Base-by-base conservation (phyloP, 2,888 invertebrate genomes). In the Lepidochrysops patricia region DNA sequence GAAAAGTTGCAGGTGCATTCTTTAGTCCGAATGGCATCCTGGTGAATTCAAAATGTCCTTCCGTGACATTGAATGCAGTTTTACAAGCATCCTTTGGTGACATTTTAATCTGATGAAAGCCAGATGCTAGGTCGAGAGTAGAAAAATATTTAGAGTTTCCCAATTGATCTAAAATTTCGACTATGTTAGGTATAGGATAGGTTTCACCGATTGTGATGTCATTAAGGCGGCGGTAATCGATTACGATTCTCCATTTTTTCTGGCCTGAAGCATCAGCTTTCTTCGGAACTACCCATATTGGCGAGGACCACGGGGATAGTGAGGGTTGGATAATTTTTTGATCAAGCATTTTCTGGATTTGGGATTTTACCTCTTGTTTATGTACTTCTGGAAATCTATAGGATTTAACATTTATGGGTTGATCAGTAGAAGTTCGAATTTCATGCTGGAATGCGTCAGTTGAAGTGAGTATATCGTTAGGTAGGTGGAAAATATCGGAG, bases 281-380 rank as follows among this genome's bases (percentile, higher is more conserved):
- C n/a, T n/a, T n/a, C n/a, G n/a, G n/a, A n/a, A 52, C 50, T 3
- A 52, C 13, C 50, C 50, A 52, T 25, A 52, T 52, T n/a, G 50
- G 50, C 1, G 50, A 25, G 13, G 50, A 52, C 50, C 50, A 26
- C 4, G 50, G 26, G 25, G 50, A 52, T 6, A 52, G 6, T 7
- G 26, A 52, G 12, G 50, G 50, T 27, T 25, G 27, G 7, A 52
- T 52, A 13, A 52, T 52, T 25, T 52, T 52, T 19, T 19, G 43
- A 1, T 15, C 6, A 43, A 43, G 43, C 43, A 43, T 43, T n/a
- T n/a, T n/a, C n/a, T n/a, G n/a, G n/a, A 6, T 34, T 34, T 34
- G 34, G 2, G 34, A 34, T 34, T 43, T 43, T 15, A 43, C 43
- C 6, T 43, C 43, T 43, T 43, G 43, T 15, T 43, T 43, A 43